Evolutionary conservation across 1,140 invertebrate species (phyloP).

Genomic region (Zaprionus davidi): DNA sequence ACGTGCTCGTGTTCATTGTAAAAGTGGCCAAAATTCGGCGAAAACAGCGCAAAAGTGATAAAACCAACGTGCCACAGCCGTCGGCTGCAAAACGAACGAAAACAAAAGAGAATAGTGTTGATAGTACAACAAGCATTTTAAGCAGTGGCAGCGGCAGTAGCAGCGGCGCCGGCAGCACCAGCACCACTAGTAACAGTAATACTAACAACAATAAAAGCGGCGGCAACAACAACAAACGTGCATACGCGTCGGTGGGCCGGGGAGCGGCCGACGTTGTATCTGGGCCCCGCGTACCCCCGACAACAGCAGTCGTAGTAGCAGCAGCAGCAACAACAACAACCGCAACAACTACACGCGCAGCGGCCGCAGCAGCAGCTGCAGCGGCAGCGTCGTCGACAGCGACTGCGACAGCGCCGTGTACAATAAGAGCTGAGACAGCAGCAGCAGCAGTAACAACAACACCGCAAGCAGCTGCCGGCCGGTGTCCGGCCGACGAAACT

Average conservation of each 20-base stretch:
- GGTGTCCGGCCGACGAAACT: slow-evolving; percentile 55
- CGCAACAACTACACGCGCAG: slow-evolving; percentile 4
- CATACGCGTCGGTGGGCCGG: slow-evolving; percentile 60
- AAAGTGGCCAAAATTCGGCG: slow-evolving; percentile 81
- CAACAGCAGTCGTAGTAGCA: slow-evolving; percentile 9
- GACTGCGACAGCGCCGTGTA: slow-evolving; percentile 15
- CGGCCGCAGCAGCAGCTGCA: slow-evolving; percentile 14
- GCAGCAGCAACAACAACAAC: slow-evolving; percentile 4
- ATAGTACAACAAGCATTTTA: slow-evolving; percentile 71
- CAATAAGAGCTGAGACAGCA: slow-evolving; percentile 16
- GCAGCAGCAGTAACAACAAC: slow-evolving; percentile 7
- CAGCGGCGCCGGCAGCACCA: slow-evolving; percentile 37
- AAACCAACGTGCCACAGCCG: slow-evolving; percentile 69
- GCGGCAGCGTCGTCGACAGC: slow-evolving; percentile 15
- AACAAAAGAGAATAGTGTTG: slow-evolving; percentile 81
- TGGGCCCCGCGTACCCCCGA: slow-evolving; percentile 38
- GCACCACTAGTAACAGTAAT: slow-evolving; percentile 31
- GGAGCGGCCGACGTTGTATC: slow-evolving; percentile 69
- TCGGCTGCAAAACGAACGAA: slow-evolving; percentile 70
- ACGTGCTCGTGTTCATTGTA: slow-evolving; percentile 46
- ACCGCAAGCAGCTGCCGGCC: slow-evolving; percentile 45
- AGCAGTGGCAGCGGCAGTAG: slow-evolving; percentile 60
- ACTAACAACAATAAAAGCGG: slow-evolving; percentile 11
- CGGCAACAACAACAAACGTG: slow-evolving; percentile 39
- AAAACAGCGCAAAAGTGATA: slow-evolving; percentile 80